Evolutionary conservation across 2,113 vertebrate genomes (phyloP).

Genomic region (Ailuropoda melanoleuca): DNA sequence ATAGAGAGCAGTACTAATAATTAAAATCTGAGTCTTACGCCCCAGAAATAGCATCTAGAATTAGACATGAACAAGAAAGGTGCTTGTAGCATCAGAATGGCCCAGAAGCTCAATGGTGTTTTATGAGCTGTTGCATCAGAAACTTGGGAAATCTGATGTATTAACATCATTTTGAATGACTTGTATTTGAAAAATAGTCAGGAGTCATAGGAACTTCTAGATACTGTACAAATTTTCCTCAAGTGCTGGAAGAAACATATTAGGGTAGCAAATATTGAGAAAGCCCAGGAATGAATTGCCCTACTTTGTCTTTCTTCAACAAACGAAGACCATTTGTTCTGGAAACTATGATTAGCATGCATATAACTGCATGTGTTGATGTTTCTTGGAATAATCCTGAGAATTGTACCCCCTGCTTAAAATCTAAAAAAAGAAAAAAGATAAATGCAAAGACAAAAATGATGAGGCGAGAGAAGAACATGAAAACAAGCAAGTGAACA

Average conservation of each 20-base stretch:
- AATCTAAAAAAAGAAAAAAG: neutral
- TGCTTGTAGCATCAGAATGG: neutral
- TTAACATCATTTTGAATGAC: neutral
- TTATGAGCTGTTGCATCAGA: neutral
- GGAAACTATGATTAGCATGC: neutral
- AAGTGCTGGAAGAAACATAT: neutral
- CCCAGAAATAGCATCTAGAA: neutral
- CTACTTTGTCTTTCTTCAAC: neutral
- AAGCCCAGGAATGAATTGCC: neutral
- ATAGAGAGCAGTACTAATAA: neutral
- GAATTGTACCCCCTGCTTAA: neutral
- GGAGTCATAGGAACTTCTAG: neutral
- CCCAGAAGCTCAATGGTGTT: neutral
- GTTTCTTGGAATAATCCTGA: conserved; percentile 8
- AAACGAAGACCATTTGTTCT: neutral
- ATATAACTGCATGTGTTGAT: neutral
- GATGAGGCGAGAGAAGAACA: neutral
- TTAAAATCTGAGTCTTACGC: neutral
- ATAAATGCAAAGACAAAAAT: neutral
- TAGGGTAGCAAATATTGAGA: neutral
- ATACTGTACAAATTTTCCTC: neutral
- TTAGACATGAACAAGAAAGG: neutral
- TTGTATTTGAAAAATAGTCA: neutral
- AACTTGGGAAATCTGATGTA: neutral
- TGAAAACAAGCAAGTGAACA: neutral